Conservation (phyloP, 2,888 invertebrate species). For the Macropis europaea region DNA sequence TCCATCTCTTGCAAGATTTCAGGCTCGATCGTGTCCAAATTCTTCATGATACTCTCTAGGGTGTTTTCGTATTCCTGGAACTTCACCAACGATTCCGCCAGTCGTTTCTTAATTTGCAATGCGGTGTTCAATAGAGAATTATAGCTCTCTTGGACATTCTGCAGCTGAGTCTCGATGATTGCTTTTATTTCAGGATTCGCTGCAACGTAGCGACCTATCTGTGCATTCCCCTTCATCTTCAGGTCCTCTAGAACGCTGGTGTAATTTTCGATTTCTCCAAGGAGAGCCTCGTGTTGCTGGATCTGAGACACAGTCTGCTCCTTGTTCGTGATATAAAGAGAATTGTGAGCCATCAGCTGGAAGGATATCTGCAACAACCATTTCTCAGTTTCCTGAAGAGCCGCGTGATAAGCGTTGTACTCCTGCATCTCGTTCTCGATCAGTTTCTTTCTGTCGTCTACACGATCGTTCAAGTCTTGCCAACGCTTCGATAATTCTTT, state of each 20-base stretch:
- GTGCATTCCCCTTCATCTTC: conserved; percentile 90
- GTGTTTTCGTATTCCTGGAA: conserved; percentile 97
- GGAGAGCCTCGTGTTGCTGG: conserved; percentile 89
- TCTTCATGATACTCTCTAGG: conserved; percentile 90
- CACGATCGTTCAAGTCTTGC: conserved; percentile 84
- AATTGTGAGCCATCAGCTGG: conserved; percentile 97
- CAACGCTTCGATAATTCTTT: conserved; percentile 85
- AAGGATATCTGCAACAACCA: conserved; percentile 97
- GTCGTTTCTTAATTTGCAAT: conserved; percentile 92
- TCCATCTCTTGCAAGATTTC: conserved; percentile 88
- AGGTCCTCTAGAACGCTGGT: conserved; percentile 90
- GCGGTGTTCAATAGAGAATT: conserved; percentile 94
- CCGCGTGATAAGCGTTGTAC: conserved; percentile 93
- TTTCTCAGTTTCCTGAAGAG: conserved; percentile 95
- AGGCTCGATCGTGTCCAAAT: conserved; percentile 90
- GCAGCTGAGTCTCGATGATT: conserved; percentile 91
- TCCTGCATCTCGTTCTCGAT: conserved; percentile 91
- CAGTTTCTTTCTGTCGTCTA: conserved; percentile 84
- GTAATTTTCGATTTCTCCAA: conserved; percentile 91
- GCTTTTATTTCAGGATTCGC: conserved; percentile 88
- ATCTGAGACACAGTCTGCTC: conserved; percentile 95
- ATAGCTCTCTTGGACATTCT: conserved; percentile 96
- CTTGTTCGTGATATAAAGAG: conserved; percentile 93
- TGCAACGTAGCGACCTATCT: conserved; percentile 89
- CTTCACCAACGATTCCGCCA: conserved; percentile 93